These are phyloP conservation scores for Drosophila orena DNA, from an alignment of 1,140 invertebrate genomes.

Conservation along the genomic window DNA sequence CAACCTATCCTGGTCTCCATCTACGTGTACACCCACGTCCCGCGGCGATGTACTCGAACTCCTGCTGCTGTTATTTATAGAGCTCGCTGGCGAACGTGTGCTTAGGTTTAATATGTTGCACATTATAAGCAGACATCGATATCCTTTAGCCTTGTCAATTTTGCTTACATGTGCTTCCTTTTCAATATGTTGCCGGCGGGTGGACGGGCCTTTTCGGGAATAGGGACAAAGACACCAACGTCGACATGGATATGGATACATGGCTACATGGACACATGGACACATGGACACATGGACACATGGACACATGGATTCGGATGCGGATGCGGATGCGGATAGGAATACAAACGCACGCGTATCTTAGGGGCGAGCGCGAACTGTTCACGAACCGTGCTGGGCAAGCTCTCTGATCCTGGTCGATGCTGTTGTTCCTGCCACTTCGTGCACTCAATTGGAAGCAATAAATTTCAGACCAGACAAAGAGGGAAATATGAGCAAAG, in stretches of 20 bases:
- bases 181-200: slow-evolving; percentile 71
- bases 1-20: not conserved
- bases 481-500: slow-evolving; percentile 35
- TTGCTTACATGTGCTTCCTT: slow-evolving; percentile 82
- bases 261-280: slow-evolving; percentile 8
- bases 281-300: not conserved
- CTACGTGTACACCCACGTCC: not conserved
- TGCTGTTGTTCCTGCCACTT: slow-evolving; percentile 56
- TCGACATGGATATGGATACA: slow-evolving; percentile 6
- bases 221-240: slow-evolving; percentile 37
- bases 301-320: slow-evolving; percentile 31
- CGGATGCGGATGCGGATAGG: slow-evolving; percentile 27
- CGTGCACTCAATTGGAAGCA: slow-evolving; percentile 85
- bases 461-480: slow-evolving; percentile 80
- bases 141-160: slow-evolving; percentile 84
- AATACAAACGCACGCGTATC: slow-evolving; percentile 72
- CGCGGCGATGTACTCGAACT: slow-evolving; percentile 21
- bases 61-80: slow-evolving; percentile 81
- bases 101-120: slow-evolving; percentile 84
- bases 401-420: slow-evolving; percentile 38
- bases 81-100: slow-evolving; percentile 68
- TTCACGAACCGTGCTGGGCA: slow-evolving; percentile 59
- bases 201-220: slow-evolving; percentile 16
- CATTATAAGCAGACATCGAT: slow-evolving; percentile 85
- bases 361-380: slow-evolving; percentile 77